Percentiles rank a stretch among this genome's conserved stretches.
phyloP scores from a whole-genome alignment of 2,888 invertebrate genomes.

The Luffia ferchaultella region DNA sequence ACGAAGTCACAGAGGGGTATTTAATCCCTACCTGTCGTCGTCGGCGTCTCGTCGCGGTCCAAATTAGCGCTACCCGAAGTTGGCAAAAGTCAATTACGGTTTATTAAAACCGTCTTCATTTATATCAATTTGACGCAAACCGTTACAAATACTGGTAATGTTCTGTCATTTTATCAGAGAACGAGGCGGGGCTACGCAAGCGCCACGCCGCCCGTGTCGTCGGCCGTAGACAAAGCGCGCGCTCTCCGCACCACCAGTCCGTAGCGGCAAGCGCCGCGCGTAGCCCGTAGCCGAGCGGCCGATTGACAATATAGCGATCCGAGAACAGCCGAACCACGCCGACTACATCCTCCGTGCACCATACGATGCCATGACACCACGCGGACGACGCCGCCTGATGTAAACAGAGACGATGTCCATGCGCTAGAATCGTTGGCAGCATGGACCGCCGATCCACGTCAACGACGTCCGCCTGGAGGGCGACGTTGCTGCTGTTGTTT shows the following conservation, averaged over 20 bases:
- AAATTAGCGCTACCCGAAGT: slow-evolving; percentile 65
- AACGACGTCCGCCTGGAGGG: not conserved
- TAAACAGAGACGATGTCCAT: slow-evolving; percentile 30
- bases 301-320: not conserved
- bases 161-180: slow-evolving; percentile 58
- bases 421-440: slow-evolving; percentile 41
- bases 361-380: not conserved
- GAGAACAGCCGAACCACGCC: not conserved
- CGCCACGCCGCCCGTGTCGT: slow-evolving; percentile 40
- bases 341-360: not conserved
- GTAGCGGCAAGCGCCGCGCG: slow-evolving; percentile 19
- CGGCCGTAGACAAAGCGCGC: slow-evolving; percentile 27
- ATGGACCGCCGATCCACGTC: slow-evolving; percentile 40
- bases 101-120: slow-evolving; percentile 67
- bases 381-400: not conserved
- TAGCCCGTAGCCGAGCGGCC: slow-evolving; percentile 17
- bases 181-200: slow-evolving; percentile 55
- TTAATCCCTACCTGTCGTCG: slow-evolving; percentile 56
- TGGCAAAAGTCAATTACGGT: slow-evolving; percentile 67
- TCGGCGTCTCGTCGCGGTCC: slow-evolving; percentile 60
- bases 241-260: slow-evolving; percentile 7
- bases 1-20: slow-evolving; percentile 47
- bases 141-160: slow-evolving; percentile 67
- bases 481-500: slow-evolving; percentile 32
- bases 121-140: slow-evolving; percentile 68